phyloP scores from a whole-genome alignment of 2,797 vertebrate genomes.

The Thamnophis elegans region DNA sequence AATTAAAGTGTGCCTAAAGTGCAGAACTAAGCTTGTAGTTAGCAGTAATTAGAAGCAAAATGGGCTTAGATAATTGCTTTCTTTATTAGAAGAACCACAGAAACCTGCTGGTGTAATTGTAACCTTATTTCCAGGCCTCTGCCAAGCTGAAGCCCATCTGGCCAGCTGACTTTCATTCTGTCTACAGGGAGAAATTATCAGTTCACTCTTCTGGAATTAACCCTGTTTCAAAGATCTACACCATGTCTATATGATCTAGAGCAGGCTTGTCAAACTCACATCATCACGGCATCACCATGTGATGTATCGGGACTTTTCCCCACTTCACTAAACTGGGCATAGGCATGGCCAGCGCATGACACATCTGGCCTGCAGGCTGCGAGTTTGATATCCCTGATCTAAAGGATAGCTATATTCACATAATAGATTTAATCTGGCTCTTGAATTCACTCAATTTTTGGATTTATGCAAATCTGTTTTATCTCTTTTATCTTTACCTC shows the following conservation, averaged over 20 bases:
- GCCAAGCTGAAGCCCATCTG: constrained; percentile 54
- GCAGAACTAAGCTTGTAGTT: constrained; percentile 68
- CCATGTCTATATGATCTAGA: neutral
- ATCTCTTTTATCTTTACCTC: no score
- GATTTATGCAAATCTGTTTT: no score
- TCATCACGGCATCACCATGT: no score
- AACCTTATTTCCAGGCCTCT: constrained; percentile 59
- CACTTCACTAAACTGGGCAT: no score
- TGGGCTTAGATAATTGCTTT: constrained; percentile 64
- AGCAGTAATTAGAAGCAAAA: constrained; percentile 74
- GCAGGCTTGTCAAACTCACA: neutral
- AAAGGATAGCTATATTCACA: neutral
- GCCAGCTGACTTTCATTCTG: neutral
- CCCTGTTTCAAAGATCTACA: neutral
- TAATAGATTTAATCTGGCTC: neutral
- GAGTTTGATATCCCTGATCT: no score
- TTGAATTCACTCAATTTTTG: neutral
- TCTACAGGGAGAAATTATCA: constrained; percentile 34
- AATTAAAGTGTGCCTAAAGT: constrained; percentile 71
- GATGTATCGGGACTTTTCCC: no score
- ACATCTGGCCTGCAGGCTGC: no score
- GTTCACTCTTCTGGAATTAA: constrained; percentile 12
- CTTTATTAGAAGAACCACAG: constrained; percentile 60
- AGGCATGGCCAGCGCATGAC: no score
- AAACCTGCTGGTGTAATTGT: constrained; percentile 61